Evolutionary conservation across 1,140 invertebrate genomes (phyloP).

Genomic region (Penaeus chinensis): DNA sequence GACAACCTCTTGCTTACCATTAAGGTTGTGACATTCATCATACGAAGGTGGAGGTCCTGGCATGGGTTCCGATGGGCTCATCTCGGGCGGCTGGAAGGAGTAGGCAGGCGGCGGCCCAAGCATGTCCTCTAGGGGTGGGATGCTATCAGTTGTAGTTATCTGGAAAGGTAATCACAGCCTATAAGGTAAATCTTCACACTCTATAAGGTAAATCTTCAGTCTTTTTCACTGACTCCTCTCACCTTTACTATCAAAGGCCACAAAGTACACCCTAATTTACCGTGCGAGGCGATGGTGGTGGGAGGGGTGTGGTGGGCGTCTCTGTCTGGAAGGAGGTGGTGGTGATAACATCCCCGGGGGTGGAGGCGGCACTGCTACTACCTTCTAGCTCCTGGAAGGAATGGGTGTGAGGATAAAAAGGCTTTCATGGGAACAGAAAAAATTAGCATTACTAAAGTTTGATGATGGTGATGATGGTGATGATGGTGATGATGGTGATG

Average conservation of each 20-base stretch:
- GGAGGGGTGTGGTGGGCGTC: constrained; percentile 34
- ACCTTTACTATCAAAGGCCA: no score
- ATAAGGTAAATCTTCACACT: no score
- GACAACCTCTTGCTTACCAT: constrained; percentile 22
- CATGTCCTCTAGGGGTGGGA: constrained; percentile 14
- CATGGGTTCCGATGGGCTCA: not conserved
- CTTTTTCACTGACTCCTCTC: no score
- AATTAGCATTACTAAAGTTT: no score
- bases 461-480: no score
- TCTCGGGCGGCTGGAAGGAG: not conserved
- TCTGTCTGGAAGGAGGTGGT: constrained; percentile 19
- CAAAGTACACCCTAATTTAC: not conserved
- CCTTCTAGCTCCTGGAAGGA: constrained; percentile 30
- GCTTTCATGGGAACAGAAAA: no score
- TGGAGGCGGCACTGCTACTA: constrained; percentile 39
- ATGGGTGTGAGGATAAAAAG: no score
- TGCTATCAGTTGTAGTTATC: constrained; percentile 42
- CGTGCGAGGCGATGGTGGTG: constrained; percentile 22
- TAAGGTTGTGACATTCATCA: constrained; percentile 60
- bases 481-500: no score
- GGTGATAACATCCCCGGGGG: constrained; percentile 24
- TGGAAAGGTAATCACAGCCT: not conserved
- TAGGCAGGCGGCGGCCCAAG: not conserved
- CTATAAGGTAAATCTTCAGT: no score
- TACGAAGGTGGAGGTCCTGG: constrained; percentile 61